Percentiles rank a stretch among this genome's conserved stretches.
Evolutionary conservation across 2,113 vertebrate genomes (phyloP).

Genomic region (Fukomys damarensis): DNA sequence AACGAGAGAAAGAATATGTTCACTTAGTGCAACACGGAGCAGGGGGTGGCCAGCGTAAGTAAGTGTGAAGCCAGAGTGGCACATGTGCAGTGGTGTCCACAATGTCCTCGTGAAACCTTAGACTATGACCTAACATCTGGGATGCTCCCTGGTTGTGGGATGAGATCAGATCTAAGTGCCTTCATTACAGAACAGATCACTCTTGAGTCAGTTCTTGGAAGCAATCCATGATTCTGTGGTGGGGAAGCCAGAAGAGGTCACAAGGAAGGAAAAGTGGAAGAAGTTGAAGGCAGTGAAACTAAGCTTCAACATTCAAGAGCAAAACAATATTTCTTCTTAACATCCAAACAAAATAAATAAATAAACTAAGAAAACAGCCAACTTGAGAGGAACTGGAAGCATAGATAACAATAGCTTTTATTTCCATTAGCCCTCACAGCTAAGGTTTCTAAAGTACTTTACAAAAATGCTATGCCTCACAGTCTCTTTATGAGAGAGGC

Average conservation of each 20-base stretch:
- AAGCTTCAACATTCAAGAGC: conserved; percentile 32
- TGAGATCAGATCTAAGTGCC: neutral
- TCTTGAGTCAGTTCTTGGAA: neutral
- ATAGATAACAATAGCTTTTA: conserved; percentile 14
- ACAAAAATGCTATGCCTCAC: conserved; percentile 63
- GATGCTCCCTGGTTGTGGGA: neutral
- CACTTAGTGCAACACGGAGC: neutral
- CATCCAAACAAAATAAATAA: conserved; percentile 40
- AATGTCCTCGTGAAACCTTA: neutral
- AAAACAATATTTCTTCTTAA: conserved; percentile 57
- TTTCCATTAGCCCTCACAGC: conserved; percentile 62
- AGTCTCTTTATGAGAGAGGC: conserved; percentile 33
- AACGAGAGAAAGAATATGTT: neutral
- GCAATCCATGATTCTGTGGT: neutral
- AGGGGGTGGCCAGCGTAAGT: neutral
- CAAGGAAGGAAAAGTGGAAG: neutral
- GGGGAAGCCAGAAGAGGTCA: neutral
- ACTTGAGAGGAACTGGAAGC: conserved; percentile 51
- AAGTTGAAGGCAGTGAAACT: conserved; percentile 21
- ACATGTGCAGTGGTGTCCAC: neutral
- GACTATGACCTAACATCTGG: neutral
- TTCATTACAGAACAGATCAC: neutral
- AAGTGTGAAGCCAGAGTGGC: neutral
- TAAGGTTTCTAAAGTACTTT: conserved; percentile 68
- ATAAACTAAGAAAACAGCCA: conserved; percentile 51